Evolutionary conservation across 1,140 invertebrate species (phyloP).

Genomic region (Pemphigus obesinymphae): DNA sequence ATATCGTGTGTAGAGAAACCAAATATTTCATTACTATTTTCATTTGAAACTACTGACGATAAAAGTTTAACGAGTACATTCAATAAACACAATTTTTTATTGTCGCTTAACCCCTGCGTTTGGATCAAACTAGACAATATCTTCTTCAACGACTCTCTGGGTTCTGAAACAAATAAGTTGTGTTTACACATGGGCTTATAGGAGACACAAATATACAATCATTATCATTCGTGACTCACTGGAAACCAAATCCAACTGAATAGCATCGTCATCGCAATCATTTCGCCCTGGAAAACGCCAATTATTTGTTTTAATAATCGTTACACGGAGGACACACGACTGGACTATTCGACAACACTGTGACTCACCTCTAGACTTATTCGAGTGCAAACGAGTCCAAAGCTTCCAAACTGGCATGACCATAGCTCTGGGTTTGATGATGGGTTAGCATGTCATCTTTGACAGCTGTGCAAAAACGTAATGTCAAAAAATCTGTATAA

Average conservation of each 20-base stretch:
- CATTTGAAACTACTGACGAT: neutral
- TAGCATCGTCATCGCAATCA: conserved; percentile 37
- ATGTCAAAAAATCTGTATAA: no score
- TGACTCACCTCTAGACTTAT: conserved; percentile 23
- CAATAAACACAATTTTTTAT: conserved; percentile 37
- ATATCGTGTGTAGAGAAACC: conserved; percentile 39
- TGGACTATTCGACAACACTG: no score
- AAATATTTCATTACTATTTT: conserved; percentile 24
- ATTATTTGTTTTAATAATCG: neutral
- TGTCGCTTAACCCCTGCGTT: conserved; percentile 22
- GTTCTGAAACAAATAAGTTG: conserved; percentile 4
- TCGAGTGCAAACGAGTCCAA: conserved; percentile 23
- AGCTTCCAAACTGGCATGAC: conserved; percentile 29
- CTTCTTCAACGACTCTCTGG: conserved; percentile 30
- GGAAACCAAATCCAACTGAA: conserved; percentile 28
- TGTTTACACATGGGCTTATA: neutral
- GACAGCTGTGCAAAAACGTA: neutral
- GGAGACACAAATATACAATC: neutral
- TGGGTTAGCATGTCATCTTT: neutral
- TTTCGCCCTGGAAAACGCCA: neutral
- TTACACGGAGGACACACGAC: neutral
- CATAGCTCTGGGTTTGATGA: neutral
- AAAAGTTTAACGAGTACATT: conserved; percentile 34
- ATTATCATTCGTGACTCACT: neutral
- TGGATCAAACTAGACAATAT: conserved; percentile 35